Percentiles rank a stretch among this genome's conserved stretches.
These are phyloP conservation scores for Ciconia nigra DNA, from an alignment of 2,797 vertebrate species.

Conservation along the genomic window DNA sequence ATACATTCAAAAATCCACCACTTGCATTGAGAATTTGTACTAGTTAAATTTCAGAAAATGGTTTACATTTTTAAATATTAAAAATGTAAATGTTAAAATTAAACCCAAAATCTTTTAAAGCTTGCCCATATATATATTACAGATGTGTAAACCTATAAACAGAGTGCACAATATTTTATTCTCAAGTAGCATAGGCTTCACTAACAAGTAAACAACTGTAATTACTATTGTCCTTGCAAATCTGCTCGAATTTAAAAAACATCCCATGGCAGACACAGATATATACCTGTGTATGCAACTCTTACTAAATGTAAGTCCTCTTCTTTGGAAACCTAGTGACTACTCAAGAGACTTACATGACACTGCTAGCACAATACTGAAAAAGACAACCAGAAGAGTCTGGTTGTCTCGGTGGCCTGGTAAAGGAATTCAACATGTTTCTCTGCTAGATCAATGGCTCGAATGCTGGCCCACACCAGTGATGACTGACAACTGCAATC, in stretches of 20 bases:
- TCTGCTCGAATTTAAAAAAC: not conserved
- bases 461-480: not conserved
- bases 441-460: not conserved
- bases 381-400: not conserved
- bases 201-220: not conserved
- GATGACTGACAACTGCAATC: not conserved
- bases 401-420: not conserved
- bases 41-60: not conserved
- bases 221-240: not conserved
- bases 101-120: not conserved
- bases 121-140: not conserved
- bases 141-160: not conserved
- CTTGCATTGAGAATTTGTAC: not conserved
- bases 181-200: not conserved
- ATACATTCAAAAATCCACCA: not conserved
- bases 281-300: not conserved
- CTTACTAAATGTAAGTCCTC: not conserved
- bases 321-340: not conserved
- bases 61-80: not conserved
- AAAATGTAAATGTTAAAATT: not conserved
- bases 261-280: not conserved
- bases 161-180: not conserved
- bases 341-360: not conserved
- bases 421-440: not conserved
- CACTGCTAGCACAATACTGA: not conserved